Conservation (phyloP, 1,140 invertebrate species). For the Rhopalosiphum maidis region DNA sequence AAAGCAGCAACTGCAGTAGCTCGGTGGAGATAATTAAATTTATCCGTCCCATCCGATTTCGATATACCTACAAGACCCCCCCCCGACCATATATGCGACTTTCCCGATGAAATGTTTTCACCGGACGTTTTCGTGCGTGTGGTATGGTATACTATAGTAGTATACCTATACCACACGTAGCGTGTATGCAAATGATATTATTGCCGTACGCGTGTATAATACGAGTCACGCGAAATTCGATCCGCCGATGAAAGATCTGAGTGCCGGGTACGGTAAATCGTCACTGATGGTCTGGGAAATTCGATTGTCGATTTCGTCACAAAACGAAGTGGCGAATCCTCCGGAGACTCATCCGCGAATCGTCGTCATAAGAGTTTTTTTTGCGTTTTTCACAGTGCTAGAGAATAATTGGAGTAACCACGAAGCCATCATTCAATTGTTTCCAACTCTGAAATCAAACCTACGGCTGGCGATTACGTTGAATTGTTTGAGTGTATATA, state of each 20-base stretch:
- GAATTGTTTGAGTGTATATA: neutral
- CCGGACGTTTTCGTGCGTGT: neutral
- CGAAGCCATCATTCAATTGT: neutral
- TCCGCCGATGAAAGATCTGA: neutral
- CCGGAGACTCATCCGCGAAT: neutral
- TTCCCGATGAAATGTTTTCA: slow-evolving; percentile 46
- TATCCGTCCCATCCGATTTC: slow-evolving; percentile 13
- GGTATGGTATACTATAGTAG: too few relatives aligned
- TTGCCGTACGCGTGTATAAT: neutral
- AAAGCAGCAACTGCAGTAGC: neutral
- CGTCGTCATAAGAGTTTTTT: neutral
- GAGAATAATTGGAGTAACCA: neutral
- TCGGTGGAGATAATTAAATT: slow-evolving; percentile 42
- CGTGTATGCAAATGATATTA: neutral
- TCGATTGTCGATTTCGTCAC: neutral
- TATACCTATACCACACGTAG: neutral
- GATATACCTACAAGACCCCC: neutral
- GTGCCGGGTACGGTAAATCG: too few relatives aligned
- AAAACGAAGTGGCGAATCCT: neutral
- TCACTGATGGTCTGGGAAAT: neutral
- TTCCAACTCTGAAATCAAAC: neutral
- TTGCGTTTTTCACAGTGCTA: neutral
- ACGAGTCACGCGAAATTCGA: slow-evolving; percentile 5
- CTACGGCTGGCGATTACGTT: neutral
- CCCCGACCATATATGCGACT: neutral